Conservation (phyloP, 2,797 vertebrate genomes). For the Sylvia borin region DNA sequence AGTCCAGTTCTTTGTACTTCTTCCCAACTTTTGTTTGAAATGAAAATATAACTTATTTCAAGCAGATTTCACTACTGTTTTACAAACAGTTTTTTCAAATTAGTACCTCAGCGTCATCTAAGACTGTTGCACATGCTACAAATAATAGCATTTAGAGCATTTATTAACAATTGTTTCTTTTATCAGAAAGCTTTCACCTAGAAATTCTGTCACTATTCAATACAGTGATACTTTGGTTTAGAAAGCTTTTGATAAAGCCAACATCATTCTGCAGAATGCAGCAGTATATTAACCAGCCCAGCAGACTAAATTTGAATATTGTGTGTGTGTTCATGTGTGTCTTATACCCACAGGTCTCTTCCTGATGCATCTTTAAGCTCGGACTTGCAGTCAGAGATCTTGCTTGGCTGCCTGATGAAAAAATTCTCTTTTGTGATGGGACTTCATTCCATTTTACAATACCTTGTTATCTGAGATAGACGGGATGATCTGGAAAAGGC, state of each 20-base stretch:
- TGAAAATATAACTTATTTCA: not conserved
- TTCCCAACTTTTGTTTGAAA: not conserved
- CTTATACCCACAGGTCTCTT: not conserved
- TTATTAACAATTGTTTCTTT: not conserved
- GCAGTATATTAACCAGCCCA: not conserved
- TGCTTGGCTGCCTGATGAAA: not conserved
- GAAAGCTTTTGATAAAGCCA: not conserved
- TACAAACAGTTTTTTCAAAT: not conserved
- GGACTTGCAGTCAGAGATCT: not conserved
- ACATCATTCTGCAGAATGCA: not conserved
- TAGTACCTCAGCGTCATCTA: not conserved
- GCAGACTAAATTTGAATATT: not conserved
- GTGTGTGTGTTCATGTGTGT: not conserved
- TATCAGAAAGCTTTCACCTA: not conserved
- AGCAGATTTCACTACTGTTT: not conserved
- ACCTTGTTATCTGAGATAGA: not conserved
- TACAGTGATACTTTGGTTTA: not conserved
- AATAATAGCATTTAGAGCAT: not conserved
- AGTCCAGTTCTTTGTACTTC: not conserved
- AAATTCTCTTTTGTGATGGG: not conserved
- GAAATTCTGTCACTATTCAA: not conserved
- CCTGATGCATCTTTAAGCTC: not conserved
- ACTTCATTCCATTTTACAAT: not conserved
- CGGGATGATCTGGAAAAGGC: not conserved
- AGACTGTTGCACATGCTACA: not conserved